Evolutionary conservation across 1,140 invertebrate species (phyloP), one percentile per base, ranked within the genome.

Genomic region (Pogonus chalceus): DNA sequence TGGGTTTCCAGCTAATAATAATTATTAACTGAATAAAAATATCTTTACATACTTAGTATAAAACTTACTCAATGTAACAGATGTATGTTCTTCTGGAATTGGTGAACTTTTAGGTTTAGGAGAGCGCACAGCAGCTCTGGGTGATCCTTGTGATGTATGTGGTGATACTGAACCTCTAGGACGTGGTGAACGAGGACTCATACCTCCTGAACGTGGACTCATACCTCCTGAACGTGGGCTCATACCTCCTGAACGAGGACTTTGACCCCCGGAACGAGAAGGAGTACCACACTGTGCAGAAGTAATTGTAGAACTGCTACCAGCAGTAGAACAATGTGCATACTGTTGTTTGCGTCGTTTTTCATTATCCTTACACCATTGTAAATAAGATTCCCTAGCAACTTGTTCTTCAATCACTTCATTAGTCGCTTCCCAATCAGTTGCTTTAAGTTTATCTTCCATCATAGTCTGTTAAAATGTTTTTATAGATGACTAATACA

Each of bases 351-450:
- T 58, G 10, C 51, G 20, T 2, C 55, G 52, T 46, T 63, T 60
- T 50, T 69, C 65, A n/a, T 61, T 61, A 56, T 69, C 68, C 16
- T 66, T 60, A 47, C 66, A 66, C 61, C 65, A 95, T 68, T 93
- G 88, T 46, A 94, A 75, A 68, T 94, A 95, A 53, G 88, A 92
- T 70, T 95, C 91, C 22, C 88, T 72, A 0, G 90, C 89, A 14
- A 90, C 84, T 74, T 95, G 90, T 70, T 94, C 89, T 65, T 92
- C 87, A 52, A 96, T 88, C 22, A 87, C 87, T 70, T 95, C 90
- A 68, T 92, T 91, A 1, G 92, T 96, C 12, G 90, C 86, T 70
- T 96, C 90, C 88, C 90, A 94, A 69, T 96, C 92, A 35, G 90
- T 92, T 43, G 90, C 90, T 66, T 85, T 80, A 22, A 96, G 69